Conservation (phyloP, 2,113 vertebrate genomes). For the Tychaedon coryphoeus region DNA sequence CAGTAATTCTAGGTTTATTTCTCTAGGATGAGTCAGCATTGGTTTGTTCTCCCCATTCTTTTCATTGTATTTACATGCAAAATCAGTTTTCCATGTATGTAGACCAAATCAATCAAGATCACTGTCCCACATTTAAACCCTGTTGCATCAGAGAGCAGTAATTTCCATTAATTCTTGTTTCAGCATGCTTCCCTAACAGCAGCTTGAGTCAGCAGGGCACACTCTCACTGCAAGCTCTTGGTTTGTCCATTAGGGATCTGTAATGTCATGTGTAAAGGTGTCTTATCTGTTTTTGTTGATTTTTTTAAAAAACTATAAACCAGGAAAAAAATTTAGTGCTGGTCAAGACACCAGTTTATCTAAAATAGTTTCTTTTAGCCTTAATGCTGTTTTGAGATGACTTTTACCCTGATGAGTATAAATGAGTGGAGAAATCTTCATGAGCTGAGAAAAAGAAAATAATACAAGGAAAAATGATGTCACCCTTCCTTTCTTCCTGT, state of each 20-base stretch:
- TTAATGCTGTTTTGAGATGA: not conserved
- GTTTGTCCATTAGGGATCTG: not conserved
- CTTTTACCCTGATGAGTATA: not conserved
- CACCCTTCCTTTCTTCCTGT: not conserved
- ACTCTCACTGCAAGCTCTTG: not conserved
- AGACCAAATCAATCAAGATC: not conserved
- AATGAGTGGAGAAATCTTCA: not conserved
- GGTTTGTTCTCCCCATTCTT: not conserved
- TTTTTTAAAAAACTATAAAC: not conserved
- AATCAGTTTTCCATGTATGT: not conserved
- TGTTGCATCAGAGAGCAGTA: not conserved
- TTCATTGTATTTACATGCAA: not conserved
- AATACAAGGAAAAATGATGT: not conserved
- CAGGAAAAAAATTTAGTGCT: not conserved
- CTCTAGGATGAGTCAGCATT: not conserved
- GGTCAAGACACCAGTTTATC: not conserved
- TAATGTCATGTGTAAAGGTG: not conserved
- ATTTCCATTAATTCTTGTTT: not conserved
- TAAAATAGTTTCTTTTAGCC: not conserved
- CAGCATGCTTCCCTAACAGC: not conserved
- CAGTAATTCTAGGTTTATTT: not conserved
- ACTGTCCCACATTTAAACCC: not conserved
- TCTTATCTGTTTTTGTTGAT: not conserved
- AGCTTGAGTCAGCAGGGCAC: not conserved
- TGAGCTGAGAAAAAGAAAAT: not conserved